phyloP scores from a whole-genome alignment of 2,888 invertebrate species.

The Apotomis betuletana region DNA sequence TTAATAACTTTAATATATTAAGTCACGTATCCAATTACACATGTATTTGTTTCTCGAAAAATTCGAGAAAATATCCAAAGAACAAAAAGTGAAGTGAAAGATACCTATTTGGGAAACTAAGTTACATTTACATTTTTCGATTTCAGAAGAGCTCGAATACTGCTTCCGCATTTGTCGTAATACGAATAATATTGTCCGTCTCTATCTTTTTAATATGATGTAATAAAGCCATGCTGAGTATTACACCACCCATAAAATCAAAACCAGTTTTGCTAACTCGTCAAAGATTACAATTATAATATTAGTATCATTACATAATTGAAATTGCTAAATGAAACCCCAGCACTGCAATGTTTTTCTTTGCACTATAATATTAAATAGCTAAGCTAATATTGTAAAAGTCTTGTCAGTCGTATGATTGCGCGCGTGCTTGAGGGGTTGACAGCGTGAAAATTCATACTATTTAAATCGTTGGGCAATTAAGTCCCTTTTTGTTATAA shows the following conservation, averaged over 20 bases:
- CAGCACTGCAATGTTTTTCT: conserved; percentile 11
- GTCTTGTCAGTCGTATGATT: conserved; percentile 6
- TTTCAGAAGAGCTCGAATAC: not conserved
- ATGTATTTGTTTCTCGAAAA: not conserved
- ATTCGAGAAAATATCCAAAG: not conserved
- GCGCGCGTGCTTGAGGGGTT: conserved; percentile 5
- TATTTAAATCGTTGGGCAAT: not conserved
- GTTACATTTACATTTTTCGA: too few relatives aligned
- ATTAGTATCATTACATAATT: not conserved
- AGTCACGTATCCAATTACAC: too few relatives aligned
- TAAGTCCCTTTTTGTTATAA: too few relatives aligned
- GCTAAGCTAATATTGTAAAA: conserved; percentile 1
- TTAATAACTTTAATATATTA: too few relatives aligned
- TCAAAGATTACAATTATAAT: not conserved
- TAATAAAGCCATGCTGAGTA: too few relatives aligned
- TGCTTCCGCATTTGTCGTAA: too few relatives aligned
- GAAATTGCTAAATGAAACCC: not conserved
- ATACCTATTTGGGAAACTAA: too few relatives aligned
- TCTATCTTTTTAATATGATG: too few relatives aligned
- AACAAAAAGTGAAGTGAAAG: not conserved
- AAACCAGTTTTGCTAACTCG: not conserved
- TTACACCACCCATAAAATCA: too few relatives aligned
- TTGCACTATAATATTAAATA: conserved; percentile 18
- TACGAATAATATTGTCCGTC: too few relatives aligned
- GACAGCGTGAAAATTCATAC: not conserved